A percentile compares a stretch with the other conserved stretches of the same genome.
These are phyloP conservation scores for Eupeodes luniger DNA, from an alignment of 2,888 invertebrate species.

Conservation along the genomic window DNA sequence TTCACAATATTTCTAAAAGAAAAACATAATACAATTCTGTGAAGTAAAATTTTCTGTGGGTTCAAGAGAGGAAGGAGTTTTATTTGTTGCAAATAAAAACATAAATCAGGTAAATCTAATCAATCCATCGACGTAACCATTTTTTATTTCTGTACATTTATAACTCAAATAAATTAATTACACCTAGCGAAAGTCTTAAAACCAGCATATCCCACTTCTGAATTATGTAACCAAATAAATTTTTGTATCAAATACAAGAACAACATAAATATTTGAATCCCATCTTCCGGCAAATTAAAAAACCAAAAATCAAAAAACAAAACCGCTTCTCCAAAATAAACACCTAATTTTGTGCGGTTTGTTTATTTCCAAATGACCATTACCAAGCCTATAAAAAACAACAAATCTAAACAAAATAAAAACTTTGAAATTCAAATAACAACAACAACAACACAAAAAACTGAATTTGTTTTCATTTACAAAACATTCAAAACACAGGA, in stretches of 20 bases:
- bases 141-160: background rate
- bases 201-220: background rate
- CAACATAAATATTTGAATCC: background rate
- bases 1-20: no score
- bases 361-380: slow-evolving; percentile 20
- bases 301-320: background rate
- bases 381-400: background rate
- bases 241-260: background rate
- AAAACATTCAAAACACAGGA: slow-evolving; percentile 32
- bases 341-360: slow-evolving; percentile 8
- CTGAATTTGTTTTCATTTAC: slow-evolving; percentile 7
- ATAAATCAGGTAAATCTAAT: no score
- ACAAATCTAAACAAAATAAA: slow-evolving; percentile 3
- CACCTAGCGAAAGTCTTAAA: no score
- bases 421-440: slow-evolving; percentile 18
- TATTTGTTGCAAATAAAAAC: no score
- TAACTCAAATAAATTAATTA: background rate
- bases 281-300: background rate
- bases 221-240: background rate
- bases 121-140: background rate
- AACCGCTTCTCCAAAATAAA: background rate
- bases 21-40: no score
- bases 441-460: no score
- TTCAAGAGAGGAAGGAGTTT: no score
- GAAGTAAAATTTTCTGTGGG: no score